These are phyloP conservation scores for Drosophila azteca DNA, from an alignment of 1,140 invertebrate genomes.

Conservation along the genomic window DNA sequence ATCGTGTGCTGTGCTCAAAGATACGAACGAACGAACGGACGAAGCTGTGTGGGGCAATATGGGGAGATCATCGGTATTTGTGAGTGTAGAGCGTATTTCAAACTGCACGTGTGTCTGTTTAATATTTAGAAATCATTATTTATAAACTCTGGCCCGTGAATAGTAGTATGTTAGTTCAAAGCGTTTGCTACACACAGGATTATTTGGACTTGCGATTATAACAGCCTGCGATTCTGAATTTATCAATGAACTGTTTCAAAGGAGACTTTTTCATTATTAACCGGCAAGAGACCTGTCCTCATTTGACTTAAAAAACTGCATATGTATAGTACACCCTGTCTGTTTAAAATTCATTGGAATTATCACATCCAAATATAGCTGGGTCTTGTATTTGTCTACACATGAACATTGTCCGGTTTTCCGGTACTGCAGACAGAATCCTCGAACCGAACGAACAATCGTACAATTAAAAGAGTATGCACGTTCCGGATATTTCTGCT, in stretches of 20 bases:
- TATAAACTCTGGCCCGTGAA: constrained; percentile 39
- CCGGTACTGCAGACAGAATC: background rate
- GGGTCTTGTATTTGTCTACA: no score
- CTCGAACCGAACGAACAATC: no score
- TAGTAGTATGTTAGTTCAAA: constrained; percentile 12
- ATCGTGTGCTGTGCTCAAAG: constrained; percentile 23
- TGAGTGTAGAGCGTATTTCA: constrained; percentile 46
- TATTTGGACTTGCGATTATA: no score
- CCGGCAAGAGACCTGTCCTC: no score
- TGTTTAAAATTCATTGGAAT: no score
- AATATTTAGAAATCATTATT: constrained; percentile 57
- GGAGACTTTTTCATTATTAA: no score
- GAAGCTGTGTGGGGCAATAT: constrained; percentile 39
- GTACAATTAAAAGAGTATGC: constrained; percentile 13
- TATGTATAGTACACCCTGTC: no score
- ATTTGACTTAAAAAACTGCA: no score
- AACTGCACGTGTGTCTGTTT: constrained; percentile 58
- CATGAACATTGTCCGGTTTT: no score
- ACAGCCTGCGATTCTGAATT: no score
- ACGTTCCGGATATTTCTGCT: constrained; percentile 21
- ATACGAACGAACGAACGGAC: constrained; percentile 15
- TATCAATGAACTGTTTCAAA: no score
- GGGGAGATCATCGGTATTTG: constrained; percentile 25
- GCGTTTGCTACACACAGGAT: constrained; percentile 21
- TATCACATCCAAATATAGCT: no score